Evolutionary conservation across 2,888 invertebrate genomes (phyloP), one percentile per base, ranked within the genome.

Genomic region (Timandra comae): DNA sequence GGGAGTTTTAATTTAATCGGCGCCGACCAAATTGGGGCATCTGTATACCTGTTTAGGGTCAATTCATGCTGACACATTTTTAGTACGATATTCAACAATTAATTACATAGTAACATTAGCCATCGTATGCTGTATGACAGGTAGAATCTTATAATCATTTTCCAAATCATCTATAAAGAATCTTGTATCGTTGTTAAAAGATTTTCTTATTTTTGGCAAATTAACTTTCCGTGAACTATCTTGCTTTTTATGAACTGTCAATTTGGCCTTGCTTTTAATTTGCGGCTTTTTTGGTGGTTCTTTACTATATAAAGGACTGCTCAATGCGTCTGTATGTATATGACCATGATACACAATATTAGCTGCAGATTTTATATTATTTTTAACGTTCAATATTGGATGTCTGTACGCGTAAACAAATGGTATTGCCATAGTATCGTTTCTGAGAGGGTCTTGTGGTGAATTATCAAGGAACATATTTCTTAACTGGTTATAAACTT

Each of bases 101-200:
- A n/a, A n/a, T n/a, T n/a, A n/a, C n/a, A n/a, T n/a, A n/a, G n/a
- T n/a, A n/a, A n/a, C n/a, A n/a, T n/a, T n/a, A n/a, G n/a, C n/a
- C n/a, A n/a, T n/a, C n/a, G n/a, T n/a, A n/a, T n/a, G n/a, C n/a
- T n/a, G n/a, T n/a, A n/a, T n/a, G n/a, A 33, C 12, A 2, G 48
- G 45, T 6, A 52, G 27, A 0, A 52, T 35, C 26, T 61, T 64
- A 12, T 41, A 65, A 3, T 50, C 58, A 16, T 40, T 57, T 2
- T 49, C 57, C 0, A n/a, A n/a, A n/a, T 61, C 61, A 25, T 72
- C 71, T 9, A 72, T 49, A 31, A 71, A 72, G 35, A 65, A 72
- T 12, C 36, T 59, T 0, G 52, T 49, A 2, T 48, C 40, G 30
- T 65, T 63, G 1, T 41, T 46, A 0, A 12, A n/a, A 2, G 8